These are phyloP conservation scores for Prenolepis imparis DNA, from an alignment of 2,888 invertebrate genomes.

Conservation along the genomic window DNA sequence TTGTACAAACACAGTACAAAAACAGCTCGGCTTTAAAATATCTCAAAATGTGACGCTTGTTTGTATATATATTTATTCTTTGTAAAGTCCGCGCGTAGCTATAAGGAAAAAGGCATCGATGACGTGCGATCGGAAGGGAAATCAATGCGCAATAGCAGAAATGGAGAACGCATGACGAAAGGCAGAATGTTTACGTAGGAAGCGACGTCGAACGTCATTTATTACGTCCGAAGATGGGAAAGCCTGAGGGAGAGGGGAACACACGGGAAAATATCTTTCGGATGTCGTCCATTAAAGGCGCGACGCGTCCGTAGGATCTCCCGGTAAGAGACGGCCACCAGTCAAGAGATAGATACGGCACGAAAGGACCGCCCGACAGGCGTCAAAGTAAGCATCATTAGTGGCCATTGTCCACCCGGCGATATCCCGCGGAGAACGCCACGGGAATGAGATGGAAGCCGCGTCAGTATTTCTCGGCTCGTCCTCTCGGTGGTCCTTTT, in stretches of 20 bases:
- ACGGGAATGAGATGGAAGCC: slow-evolving; percentile 42
- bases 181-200: slow-evolving; percentile 17
- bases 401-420: slow-evolving; percentile 65
- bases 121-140: background rate
- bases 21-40: background rate
- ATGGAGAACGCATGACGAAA: background rate
- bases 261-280: slow-evolving; percentile 42
- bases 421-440: slow-evolving; percentile 58
- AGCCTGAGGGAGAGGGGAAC: background rate
- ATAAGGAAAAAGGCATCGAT: background rate
- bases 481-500: background rate
- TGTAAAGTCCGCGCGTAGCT: background rate
- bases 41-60: background rate
- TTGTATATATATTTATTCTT: background rate
- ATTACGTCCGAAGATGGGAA: slow-evolving; percentile 31
- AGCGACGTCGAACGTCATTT: slow-evolving; percentile 3
- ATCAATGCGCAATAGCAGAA: slow-evolving; percentile 12
- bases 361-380: slow-evolving; percentile 47
- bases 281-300: slow-evolving; percentile 32
- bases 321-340: slow-evolving; percentile 38
- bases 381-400: slow-evolving; percentile 64
- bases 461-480: slow-evolving; percentile 21
- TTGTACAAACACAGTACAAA: too few species aligned
- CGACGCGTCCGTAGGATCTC: background rate
- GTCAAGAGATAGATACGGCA: slow-evolving; percentile 54